Base-by-base conservation (phyloP, 2,113 vertebrate species). In the Tachuris rubrigastra region DNA sequence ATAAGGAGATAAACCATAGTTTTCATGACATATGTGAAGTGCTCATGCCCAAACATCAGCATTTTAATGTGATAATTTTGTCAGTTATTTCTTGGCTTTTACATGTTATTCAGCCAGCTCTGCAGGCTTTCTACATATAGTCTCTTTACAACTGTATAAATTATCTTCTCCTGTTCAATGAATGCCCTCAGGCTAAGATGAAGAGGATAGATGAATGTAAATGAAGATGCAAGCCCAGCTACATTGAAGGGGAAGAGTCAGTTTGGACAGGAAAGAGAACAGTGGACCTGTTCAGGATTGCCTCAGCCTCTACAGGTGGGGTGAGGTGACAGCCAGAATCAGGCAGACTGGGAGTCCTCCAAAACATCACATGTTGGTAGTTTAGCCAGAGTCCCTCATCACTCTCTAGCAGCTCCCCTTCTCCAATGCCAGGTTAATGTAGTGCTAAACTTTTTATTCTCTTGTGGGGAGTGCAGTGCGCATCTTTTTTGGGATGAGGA, bases 151-250 rank as follows among this genome's bases (percentile, higher is more conserved):
- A 72, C 24, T 53, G 78, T 59, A 63, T 52, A 85, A 76, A 90
- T 85, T 33, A 88, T 41, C 60, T 90, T 77, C 77, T 79, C 33
- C 39, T 87, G 49, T 87, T 81, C 83, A 78, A 2, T 28, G 76
- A 84, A 72, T 42, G 80, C 60, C 72, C 50, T 56, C n/a, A 83
- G 68, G 79, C 69, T 87, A 86, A 65, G 31, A 44, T n/a, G 85
- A 90, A 89, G 68, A 56, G 46, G 59, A 77, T 42, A 93, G 76
- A 89, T 20, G 46, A 75, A 90, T 46, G 39, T 25, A 74, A 92
- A 90, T 83, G 24, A 74, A 81, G 55, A 91, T 59, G n/a, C 37
- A 85, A 82, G 52, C 79, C 74, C 55, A 69, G 75, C 12, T 41
- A 82, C 37, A 21, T 0, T 20, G 83, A 56, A 77, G 27, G 56